Percentiles rank a stretch among this genome's conserved stretches.
phyloP scores from a whole-genome alignment of 2,113 vertebrate genomes.

The Athene noctua region DNA sequence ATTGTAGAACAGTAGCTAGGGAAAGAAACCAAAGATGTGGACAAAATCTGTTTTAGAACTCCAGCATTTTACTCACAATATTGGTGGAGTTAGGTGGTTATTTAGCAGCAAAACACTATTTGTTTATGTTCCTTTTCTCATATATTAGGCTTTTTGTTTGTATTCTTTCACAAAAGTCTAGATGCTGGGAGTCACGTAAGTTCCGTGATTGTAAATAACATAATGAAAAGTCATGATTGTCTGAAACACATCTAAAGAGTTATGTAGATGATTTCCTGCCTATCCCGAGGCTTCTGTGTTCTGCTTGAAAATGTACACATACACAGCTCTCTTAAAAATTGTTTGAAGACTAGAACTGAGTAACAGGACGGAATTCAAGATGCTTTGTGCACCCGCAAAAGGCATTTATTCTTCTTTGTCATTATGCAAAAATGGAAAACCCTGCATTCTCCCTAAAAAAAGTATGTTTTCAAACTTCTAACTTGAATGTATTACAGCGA shows the following conservation, averaged over 20 bases:
- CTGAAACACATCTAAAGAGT: neutral
- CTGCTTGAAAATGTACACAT: neutral
- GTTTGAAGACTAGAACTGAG: neutral
- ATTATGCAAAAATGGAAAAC: neutral
- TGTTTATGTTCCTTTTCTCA: neutral
- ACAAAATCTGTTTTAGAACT: neutral
- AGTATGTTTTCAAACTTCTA: neutral
- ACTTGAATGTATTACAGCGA: neutral
- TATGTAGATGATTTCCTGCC: neutral
- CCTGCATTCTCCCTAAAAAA: neutral
- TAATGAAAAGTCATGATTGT: neutral
- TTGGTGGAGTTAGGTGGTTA: neutral
- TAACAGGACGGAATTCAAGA: neutral
- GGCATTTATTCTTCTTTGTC: neutral
- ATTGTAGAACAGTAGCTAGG: neutral
- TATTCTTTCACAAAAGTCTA: neutral
- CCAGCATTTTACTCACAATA: neutral
- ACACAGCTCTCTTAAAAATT: neutral
- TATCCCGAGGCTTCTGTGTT: neutral
- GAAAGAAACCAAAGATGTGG: neutral
- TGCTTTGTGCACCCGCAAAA: neutral
- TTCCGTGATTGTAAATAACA: neutral
- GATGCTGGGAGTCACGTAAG: neutral
- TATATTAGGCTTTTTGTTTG: neutral
- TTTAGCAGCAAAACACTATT: neutral